These are phyloP conservation scores for Drosophila nigritarsus DNA, from an alignment of 2,888 invertebrate genomes.

Conservation along the genomic window DNA sequence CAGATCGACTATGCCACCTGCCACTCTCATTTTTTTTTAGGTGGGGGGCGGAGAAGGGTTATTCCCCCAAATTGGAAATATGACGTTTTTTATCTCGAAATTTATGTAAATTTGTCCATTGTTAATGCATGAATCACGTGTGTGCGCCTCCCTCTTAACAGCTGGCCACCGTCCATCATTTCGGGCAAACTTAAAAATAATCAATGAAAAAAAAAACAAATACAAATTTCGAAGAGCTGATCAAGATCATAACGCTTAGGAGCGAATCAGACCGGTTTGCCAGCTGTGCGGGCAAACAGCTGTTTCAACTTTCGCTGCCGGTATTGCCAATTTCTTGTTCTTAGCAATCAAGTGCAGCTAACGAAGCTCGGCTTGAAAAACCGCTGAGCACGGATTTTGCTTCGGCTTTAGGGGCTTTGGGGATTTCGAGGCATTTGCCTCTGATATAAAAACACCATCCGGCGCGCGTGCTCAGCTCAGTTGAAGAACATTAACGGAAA, in stretches of 20 bases:
- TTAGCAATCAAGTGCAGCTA: constrained; percentile 37
- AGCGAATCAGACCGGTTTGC: constrained; percentile 60
- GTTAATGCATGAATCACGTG: constrained; percentile 40
- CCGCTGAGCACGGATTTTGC: constrained; percentile 8
- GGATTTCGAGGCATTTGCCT: constrained; percentile 6
- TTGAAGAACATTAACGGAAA: constrained; percentile 75
- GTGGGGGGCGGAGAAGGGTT: constrained; percentile 17
- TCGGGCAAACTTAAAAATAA: constrained; percentile 42
- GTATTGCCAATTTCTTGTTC: constrained; percentile 57
- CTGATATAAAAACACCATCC: constrained; percentile 69
- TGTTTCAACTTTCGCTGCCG: constrained; percentile 75
- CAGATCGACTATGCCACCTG: constrained; percentile 31
- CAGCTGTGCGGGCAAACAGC: constrained; percentile 69
- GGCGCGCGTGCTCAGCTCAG: constrained; percentile 77
- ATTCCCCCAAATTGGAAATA: constrained; percentile 26
- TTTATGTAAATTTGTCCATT: constrained; percentile 51
- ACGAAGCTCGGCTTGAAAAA: constrained; percentile 55
- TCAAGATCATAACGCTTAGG: constrained; percentile 43
- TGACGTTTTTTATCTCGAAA: constrained; percentile 42
- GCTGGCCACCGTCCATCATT: constrained; percentile 40
- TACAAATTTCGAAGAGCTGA: constrained; percentile 22
- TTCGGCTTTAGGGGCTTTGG: constrained; percentile 17
- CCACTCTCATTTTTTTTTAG: background rate
- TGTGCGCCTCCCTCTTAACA: constrained; percentile 16
- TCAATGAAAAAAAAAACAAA: constrained; percentile 21